phyloP scores from a whole-genome alignment of 2,113 vertebrate genomes.

The Danionella cerebrum region DNA sequence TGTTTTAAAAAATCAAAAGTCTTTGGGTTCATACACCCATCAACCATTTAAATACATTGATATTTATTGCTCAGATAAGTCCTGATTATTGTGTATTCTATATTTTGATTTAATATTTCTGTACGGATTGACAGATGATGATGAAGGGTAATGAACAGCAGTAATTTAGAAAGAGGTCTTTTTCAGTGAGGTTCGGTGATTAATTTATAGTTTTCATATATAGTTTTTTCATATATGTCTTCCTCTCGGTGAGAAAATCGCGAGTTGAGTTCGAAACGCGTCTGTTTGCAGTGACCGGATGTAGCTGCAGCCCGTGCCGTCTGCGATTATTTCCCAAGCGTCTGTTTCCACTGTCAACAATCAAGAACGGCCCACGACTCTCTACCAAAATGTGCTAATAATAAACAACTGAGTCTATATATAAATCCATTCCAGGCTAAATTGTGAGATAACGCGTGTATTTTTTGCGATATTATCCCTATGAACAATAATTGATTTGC shows the following conservation, averaged over 20 bases:
- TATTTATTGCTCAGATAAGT: too few species aligned
- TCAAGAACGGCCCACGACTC: background rate
- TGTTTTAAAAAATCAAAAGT: background rate
- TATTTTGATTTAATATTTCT: too few species aligned
- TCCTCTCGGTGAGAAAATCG: background rate
- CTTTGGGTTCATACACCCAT: slow-evolving; percentile 27
- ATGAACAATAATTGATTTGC: background rate
- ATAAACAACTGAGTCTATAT: too few species aligned
- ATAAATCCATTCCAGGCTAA: background rate
- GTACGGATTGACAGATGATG: too few species aligned
- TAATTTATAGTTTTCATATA: too few species aligned
- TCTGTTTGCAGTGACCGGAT: background rate
- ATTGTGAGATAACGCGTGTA: background rate
- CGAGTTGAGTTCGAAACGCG: background rate
- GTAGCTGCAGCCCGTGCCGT: background rate
- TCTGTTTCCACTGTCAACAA: background rate
- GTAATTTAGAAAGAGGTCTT: too few species aligned
- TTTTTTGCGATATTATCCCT: background rate
- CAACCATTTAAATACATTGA: background rate
- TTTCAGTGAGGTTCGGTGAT: too few species aligned
- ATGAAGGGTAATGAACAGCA: background rate
- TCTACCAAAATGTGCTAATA: too few species aligned
- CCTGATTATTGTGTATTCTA: too few species aligned
- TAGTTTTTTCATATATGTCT: too few species aligned
- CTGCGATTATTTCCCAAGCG: background rate